Conservation (phyloP, 2,797 vertebrate species). For the Coranthus polyacanthus region DNA sequence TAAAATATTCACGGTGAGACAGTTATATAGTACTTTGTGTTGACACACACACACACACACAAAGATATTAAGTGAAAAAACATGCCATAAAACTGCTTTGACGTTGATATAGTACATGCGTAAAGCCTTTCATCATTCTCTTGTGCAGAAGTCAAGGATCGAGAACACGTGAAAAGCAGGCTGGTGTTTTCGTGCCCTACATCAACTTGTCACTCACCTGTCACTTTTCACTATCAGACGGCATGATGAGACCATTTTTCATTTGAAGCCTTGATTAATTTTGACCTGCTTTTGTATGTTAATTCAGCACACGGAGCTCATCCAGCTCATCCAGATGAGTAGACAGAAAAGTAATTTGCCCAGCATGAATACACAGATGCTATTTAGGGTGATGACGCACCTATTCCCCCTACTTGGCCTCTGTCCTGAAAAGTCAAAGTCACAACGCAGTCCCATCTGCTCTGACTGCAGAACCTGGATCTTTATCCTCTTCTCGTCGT, state of each 20-base stretch:
- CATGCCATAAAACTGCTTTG: not conserved
- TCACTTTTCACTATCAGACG: conserved; percentile 29
- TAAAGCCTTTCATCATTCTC: not conserved
- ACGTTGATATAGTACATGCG: not conserved
- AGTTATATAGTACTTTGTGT: not conserved
- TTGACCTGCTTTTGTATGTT: conserved; percentile 60
- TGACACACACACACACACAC: not conserved
- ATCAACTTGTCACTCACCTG: conserved; percentile 35
- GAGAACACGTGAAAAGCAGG: not conserved
- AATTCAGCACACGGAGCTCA: conserved; percentile 36
- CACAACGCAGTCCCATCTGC: not conserved
- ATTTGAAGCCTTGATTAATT: conserved; percentile 50
- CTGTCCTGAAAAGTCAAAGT: not conserved
- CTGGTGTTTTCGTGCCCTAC: conserved; percentile 12
- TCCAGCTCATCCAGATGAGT: conserved; percentile 30
- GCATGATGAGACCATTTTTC: conserved; percentile 22
- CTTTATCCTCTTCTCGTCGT: not conserved
- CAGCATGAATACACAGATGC: conserved; percentile 35
- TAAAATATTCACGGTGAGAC: not conserved
- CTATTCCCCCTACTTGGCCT: not conserved
- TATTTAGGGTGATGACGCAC: conserved; percentile 28
- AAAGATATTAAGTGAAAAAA: no score
- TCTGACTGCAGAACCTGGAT: conserved; percentile 10
- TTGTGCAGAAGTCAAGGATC: not conserved
- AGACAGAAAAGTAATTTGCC: conserved; percentile 44